These are phyloP conservation scores for Galleria mellonella DNA, from an alignment of 1,140 invertebrate species.

Conservation along the genomic window DNA sequence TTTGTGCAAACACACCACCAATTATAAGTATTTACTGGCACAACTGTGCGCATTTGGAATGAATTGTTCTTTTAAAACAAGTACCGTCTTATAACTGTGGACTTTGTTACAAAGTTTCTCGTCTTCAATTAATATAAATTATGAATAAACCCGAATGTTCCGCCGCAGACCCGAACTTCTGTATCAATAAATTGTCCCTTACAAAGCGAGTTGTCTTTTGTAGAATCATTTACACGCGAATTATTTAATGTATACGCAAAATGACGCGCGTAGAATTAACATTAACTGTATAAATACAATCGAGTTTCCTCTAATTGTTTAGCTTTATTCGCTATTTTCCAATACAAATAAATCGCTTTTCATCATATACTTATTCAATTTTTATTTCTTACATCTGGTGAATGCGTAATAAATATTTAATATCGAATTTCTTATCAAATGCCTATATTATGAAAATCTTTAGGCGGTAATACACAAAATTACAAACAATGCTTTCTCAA, in stretches of 20 bases:
- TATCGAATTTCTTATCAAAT: too few relatives aligned
- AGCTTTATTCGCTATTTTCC: too few relatives aligned
- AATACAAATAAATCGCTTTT: too few relatives aligned
- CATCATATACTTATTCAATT: too few relatives aligned
- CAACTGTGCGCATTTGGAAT: constrained; percentile 25
- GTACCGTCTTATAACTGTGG: constrained; percentile 20
- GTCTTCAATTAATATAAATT: constrained; percentile 39
- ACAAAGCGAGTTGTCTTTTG: too few relatives aligned
- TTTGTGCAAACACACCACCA: neutral
- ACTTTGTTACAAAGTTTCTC: constrained; percentile 15
- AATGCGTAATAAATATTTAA: too few relatives aligned
- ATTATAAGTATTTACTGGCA: neutral
- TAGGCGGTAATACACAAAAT: too few relatives aligned
- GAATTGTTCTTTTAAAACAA: constrained; percentile 44
- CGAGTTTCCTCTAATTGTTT: too few relatives aligned
- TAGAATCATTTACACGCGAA: constrained; percentile 4
- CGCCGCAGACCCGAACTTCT: constrained; percentile 3
- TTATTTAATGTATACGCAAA: neutral
- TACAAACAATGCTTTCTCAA: too few relatives aligned
- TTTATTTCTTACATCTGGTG: too few relatives aligned
- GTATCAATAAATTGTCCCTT: constrained; percentile 10
- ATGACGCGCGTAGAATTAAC: neutral
- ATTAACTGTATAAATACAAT: too few relatives aligned
- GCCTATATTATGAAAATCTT: too few relatives aligned
- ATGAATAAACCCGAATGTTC: constrained; percentile 20